Evolutionary conservation across 2,113 vertebrate genomes (phyloP), one percentile per base, ranked within the genome.

Genomic region (Hemibagrus wyckioides): DNA sequence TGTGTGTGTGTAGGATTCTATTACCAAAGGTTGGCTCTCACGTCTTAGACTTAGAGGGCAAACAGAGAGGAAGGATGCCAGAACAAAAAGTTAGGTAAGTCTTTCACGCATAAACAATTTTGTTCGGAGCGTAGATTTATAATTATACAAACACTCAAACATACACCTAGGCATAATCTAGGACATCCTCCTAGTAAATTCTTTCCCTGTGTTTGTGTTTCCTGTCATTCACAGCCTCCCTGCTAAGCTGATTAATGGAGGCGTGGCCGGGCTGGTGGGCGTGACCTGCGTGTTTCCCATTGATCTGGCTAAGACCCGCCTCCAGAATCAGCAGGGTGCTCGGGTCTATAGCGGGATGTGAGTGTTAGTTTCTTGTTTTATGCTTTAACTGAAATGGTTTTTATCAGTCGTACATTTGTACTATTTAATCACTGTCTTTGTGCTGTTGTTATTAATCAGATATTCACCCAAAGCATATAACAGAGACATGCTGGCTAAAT

Each of bases 251-350:
- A 97, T 97, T 94, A 97, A 96, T 65, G 97, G 97, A 89, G 97
- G 97, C 19, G 93, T 97, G 88, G 97, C 97, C 2, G 97, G 97
- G 69, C 94, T 98, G 71, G 96, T 97, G 87, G 97, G 97, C 54
- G 97, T 97, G 88, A 97, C 97, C 90, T 97, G 97, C 57, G 97
- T 98, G 80, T 97, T 98, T 92, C 97, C 97, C 82, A 96, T 97
- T 69, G 97, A 97, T 93, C 93, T 98, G 90, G 96, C 97, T 84
- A 97, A 98, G 94, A 98, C 97, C 25, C 95, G 97, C 65, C 95
- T 98, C 25, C 97, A 98, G 92, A 98, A 98, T 92, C 97, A 97
- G 94, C 96, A 96, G 88, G 96, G 96, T 1, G 90, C 93, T 86
- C 93, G 92, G 39, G 89, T 95, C 89, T 98, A 97, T 93, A 95